Evolutionary conservation across 2,888 invertebrate species (phyloP).

Genomic region (Drosophila diplacantha): DNA sequence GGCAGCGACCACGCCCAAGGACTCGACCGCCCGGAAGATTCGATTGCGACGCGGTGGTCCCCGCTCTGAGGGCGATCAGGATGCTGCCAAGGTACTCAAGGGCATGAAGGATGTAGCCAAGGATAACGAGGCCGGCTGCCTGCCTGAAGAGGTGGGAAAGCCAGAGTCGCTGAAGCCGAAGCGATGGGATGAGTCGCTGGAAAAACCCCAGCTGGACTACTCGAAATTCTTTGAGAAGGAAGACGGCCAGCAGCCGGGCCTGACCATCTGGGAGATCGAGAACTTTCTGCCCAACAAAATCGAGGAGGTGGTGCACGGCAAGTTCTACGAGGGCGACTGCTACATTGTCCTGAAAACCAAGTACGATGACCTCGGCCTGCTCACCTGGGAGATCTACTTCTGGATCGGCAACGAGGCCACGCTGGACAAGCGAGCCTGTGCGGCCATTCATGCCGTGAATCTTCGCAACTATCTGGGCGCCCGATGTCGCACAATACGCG

Average conservation of each 20-base stretch:
- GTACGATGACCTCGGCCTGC: constrained; percentile 88
- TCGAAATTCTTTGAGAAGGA: constrained; percentile 98
- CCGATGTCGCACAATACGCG: constrained; percentile 93
- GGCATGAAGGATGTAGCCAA: constrained; percentile 83
- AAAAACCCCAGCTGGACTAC: constrained; percentile 97
- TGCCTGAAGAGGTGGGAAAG: constrained; percentile 76
- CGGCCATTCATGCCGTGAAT: constrained; percentile 98
- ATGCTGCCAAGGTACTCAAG: constrained; percentile 92
- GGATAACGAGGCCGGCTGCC: constrained; percentile 82
- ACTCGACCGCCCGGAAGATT: constrained; percentile 96
- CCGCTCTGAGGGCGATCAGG: constrained; percentile 86
- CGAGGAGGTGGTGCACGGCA: constrained; percentile 95
- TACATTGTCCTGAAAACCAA: constrained; percentile 96
- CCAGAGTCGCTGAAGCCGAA: constrained; percentile 86
- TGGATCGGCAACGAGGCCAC: constrained; percentile 99
- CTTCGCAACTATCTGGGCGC: constrained; percentile 97
- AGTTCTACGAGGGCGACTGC: constrained; percentile 99
- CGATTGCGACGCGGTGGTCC: constrained; percentile 89
- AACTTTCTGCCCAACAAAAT: constrained; percentile 98
- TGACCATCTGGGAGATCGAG: constrained; percentile 99
- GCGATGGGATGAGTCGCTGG: constrained; percentile 96
- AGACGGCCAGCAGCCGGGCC: constrained; percentile 93
- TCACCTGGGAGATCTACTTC: constrained; percentile 98
- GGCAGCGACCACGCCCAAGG: constrained; percentile 84
- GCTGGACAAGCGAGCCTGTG: constrained; percentile 80